phyloP scores from a whole-genome alignment of 2,888 invertebrate species.

The Caenorhabditis angaria region DNA sequence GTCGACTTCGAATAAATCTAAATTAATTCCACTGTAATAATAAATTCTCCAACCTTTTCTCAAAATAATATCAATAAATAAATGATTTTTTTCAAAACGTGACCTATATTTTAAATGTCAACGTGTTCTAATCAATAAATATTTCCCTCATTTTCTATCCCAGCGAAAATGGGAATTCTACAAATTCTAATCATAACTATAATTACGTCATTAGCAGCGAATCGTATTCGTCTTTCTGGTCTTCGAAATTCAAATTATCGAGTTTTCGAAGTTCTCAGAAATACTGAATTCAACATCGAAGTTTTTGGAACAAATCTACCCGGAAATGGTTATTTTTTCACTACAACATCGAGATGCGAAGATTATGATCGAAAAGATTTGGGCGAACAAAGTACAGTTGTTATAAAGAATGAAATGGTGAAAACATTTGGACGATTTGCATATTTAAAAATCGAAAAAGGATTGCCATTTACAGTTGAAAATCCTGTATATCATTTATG shows the following conservation, averaged over 20 bases:
- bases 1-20: too few species aligned
- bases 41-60: too few species aligned
- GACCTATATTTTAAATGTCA: too few species aligned
- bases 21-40: too few species aligned
- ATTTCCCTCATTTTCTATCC: too few species aligned
- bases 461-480: not conserved
- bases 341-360: not conserved
- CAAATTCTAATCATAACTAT: not conserved
- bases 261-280: not conserved
- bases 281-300: not conserved
- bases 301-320: conserved; percentile 7
- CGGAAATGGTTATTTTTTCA: not conserved
- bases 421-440: not conserved
- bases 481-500: not conserved
- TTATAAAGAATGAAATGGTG: not conserved
- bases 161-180: not conserved
- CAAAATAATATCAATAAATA: too few species aligned
- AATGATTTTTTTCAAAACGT: too few species aligned
- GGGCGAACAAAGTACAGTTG: not conserved
- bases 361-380: conserved; percentile 9
- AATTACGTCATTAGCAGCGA: not conserved
- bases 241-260: not conserved
- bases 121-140: too few species aligned
- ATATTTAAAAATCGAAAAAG: not conserved
- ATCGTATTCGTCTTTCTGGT: conserved; percentile 1